A percentile compares a stretch with the other conserved stretches of the same genome.
These are phyloP conservation scores for Iphiclides podalirius DNA, from an alignment of 2,888 invertebrate species.

Conservation along the genomic window DNA sequence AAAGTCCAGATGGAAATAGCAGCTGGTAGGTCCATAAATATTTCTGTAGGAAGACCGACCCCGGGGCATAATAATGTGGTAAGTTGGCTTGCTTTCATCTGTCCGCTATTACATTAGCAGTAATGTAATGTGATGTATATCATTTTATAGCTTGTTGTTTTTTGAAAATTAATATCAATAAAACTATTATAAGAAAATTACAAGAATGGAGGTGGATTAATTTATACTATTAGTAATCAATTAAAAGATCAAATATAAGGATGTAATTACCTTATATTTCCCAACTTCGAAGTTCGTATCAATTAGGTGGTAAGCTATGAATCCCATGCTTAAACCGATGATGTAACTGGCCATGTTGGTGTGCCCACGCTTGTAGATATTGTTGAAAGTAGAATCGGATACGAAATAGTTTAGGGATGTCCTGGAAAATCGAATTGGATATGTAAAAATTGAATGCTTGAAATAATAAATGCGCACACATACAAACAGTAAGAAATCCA, in stretches of 20 bases:
- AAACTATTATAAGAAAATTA: no score
- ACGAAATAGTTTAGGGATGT: neutral
- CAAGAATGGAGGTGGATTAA: no score
- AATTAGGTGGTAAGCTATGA: constrained; percentile 41
- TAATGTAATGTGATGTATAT: no score
- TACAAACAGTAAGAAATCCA: no score
- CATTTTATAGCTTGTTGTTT: no score
- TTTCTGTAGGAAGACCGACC: constrained; percentile 1
- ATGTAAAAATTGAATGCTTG: no score
- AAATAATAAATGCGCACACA: no score
- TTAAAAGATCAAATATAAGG: neutral
- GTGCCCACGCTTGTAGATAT: constrained; percentile 28
- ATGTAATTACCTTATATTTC: constrained; percentile 36
- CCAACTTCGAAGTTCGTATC: constrained; percentile 28
- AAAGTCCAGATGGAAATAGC: constrained; percentile 25
- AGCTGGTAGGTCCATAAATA: constrained; percentile 12
- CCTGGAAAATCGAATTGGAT: constrained; percentile 3
- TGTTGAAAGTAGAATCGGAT: constrained; percentile 30
- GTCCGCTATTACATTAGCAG: no score
- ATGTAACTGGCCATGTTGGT: constrained; percentile 35
- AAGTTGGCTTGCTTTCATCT: no score
- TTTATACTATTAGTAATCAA: no score
- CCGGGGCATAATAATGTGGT: no score
- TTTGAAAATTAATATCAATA: no score
- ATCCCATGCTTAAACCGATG: constrained; percentile 46